These are phyloP conservation scores for Nerophis ophidion DNA, from an alignment of 2,113 vertebrate species.

Conservation along the genomic window DNA sequence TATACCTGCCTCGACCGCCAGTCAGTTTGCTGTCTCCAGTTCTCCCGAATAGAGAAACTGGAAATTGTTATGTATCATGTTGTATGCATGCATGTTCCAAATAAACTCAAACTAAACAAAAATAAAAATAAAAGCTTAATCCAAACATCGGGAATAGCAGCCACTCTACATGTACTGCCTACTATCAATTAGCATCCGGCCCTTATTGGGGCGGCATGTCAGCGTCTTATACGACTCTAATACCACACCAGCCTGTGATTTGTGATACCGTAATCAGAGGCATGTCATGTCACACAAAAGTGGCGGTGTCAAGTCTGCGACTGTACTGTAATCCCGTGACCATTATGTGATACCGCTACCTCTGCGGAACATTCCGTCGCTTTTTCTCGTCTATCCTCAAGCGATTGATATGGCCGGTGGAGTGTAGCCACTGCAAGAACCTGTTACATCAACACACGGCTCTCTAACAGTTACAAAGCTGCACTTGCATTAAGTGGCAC, in stretches of 20 bases:
- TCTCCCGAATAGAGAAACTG: too few relatives aligned
- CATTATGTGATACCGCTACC: neutral
- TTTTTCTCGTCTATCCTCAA: too few relatives aligned
- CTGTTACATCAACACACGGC: neutral
- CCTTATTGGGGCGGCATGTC: too few relatives aligned
- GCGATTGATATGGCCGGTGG: neutral
- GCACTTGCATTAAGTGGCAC: neutral
- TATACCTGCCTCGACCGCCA: too few relatives aligned
- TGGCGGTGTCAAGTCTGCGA: neutral
- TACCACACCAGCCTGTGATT: neutral
- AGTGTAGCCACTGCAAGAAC: neutral
- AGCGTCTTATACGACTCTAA: neutral
- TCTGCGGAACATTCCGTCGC: neutral
- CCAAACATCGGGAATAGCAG: too few relatives aligned
- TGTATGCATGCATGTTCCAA: too few relatives aligned
- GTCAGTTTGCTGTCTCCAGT: too few relatives aligned
- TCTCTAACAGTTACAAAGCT: neutral
- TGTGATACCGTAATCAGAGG: neutral
- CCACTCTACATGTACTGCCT: too few relatives aligned
- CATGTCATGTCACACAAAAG: constrained; percentile 1
- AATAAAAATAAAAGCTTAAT: too few relatives aligned
- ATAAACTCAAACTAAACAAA: too few relatives aligned
- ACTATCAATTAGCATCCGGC: too few relatives aligned
- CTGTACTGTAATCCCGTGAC: neutral
- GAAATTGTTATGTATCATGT: too few relatives aligned